Conservation (phyloP, 2,113 vertebrate species). For the Cryptomyrus ogoouensis region DNA sequence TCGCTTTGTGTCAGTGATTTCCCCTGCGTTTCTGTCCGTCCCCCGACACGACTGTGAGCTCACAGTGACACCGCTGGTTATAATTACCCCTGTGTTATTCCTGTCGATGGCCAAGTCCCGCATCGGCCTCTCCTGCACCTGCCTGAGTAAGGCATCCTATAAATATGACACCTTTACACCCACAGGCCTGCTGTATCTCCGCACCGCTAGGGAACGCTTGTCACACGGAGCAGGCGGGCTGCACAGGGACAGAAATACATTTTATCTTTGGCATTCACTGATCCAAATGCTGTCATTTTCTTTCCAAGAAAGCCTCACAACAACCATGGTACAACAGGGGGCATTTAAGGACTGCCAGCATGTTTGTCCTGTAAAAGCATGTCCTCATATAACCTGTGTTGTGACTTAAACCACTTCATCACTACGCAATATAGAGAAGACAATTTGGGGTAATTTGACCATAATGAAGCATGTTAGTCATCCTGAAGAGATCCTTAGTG, state of each 20-base stretch:
- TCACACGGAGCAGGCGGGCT: background rate
- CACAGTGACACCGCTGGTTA: constrained; percentile 35
- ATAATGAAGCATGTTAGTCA: background rate
- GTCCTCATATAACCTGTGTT: background rate
- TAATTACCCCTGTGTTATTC: constrained; percentile 13
- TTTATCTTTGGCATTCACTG: background rate
- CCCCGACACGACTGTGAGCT: background rate
- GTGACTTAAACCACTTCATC: background rate
- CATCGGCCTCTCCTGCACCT: background rate
- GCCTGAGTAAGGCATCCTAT: background rate
- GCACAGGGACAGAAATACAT: background rate
- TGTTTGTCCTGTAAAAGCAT: background rate
- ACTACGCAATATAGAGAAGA: background rate
- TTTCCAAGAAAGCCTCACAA: background rate
- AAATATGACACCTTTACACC: background rate
- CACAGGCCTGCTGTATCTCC: background rate
- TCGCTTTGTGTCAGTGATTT: background rate
- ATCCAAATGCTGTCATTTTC: background rate
- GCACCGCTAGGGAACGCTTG: background rate
- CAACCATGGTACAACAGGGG: background rate
- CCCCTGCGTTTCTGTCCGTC: background rate
- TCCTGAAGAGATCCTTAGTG: background rate
- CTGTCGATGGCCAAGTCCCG: background rate
- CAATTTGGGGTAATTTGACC: background rate
- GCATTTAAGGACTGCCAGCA: background rate